Evolutionary conservation across 2,113 vertebrate genomes (phyloP).

Genomic region (Nyctibius bracteatus): DNA sequence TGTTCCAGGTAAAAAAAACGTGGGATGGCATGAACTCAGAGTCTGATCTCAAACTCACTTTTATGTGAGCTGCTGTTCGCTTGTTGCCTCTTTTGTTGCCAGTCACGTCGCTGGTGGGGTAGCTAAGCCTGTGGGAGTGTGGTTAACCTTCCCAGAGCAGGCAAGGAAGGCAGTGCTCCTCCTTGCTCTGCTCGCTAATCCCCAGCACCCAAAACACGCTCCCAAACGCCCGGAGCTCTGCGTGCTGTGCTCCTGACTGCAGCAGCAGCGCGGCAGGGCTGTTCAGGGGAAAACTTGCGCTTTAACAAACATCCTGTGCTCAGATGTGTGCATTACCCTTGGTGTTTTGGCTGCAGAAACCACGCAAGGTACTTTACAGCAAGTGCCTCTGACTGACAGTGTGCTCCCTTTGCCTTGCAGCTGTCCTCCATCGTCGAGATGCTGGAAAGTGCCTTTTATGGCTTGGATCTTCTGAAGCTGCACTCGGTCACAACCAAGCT

Average conservation of each 20-base stretch:
- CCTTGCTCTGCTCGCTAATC: not conserved
- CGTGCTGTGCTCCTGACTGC: not conserved
- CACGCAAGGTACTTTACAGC: rapidly evolving
- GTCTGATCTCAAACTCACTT: not conserved
- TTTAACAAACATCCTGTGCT: not conserved
- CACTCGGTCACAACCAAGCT: constrained; percentile 89
- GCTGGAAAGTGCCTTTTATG: constrained; percentile 91
- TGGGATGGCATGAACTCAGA: not conserved
- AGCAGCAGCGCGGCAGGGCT: not conserved
- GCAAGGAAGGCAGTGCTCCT: not conserved
- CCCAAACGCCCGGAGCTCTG: not conserved
- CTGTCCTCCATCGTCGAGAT: constrained; percentile 88
- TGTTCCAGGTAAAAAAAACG: not conserved
- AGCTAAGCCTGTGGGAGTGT: not conserved
- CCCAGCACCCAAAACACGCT: not conserved
- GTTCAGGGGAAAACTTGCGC: not conserved
- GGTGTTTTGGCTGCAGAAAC: not conserved
- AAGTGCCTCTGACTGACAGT: not conserved
- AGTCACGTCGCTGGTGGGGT: not conserved
- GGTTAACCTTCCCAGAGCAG: not conserved
- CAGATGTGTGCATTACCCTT: rapidly evolving
- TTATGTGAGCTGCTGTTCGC: not conserved
- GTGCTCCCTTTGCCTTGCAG: constrained; percentile 67
- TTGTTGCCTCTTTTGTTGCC: not conserved
- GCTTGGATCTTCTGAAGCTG: constrained; percentile 91